Evolutionary conservation across 2,113 vertebrate genomes (phyloP), one percentile per base, ranked within the genome.

Genomic region (Dolichotis patagonum): DNA sequence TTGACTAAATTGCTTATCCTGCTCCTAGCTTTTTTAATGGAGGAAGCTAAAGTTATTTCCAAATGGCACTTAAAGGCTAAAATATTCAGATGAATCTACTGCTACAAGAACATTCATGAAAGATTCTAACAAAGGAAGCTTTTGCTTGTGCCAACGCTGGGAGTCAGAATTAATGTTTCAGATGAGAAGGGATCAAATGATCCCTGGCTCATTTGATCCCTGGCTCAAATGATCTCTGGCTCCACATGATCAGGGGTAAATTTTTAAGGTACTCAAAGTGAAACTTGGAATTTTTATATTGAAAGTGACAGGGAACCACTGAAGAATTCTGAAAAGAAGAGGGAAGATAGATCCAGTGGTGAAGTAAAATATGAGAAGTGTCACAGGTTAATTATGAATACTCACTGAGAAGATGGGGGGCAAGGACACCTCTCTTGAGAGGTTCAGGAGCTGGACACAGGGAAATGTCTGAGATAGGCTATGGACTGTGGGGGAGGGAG

Each of bases 1-100:
- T 71, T 81, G 43, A 86, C 35, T 63, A 41, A 87, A 71, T 82
- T 90, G 19, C 46, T 60, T 0, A 52, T 80, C 67, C 1, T 85
- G 91, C 85, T 94, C 43, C 49, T 85, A 41, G 26, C 9, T 86
- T 94, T 35, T 80, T 41, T 84, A 38, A 67, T 73, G 73, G 95
- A 73, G 35, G 24, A 91, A 85, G 63, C 78, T 28, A 58, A 95
- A 38, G 28, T 46, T 91, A 69, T 92, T 97, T 96, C 86, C 62
- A 87, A 92, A 89, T 58, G 43, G 43, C 54, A 77, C 46, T 52
- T 77, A 54, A 52, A 63, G 19, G 81, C 78, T 81, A 54, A 38
- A 77, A 54, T 56, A 78, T 88, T 20, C 32, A 75, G 19, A 85
- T 52, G 30, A 78, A 81, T 84, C 26, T 62, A 43, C 46, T 94